Evolutionary conservation across 2,113 vertebrate species (phyloP).

Genomic region (Xiphophorus maculatus): DNA sequence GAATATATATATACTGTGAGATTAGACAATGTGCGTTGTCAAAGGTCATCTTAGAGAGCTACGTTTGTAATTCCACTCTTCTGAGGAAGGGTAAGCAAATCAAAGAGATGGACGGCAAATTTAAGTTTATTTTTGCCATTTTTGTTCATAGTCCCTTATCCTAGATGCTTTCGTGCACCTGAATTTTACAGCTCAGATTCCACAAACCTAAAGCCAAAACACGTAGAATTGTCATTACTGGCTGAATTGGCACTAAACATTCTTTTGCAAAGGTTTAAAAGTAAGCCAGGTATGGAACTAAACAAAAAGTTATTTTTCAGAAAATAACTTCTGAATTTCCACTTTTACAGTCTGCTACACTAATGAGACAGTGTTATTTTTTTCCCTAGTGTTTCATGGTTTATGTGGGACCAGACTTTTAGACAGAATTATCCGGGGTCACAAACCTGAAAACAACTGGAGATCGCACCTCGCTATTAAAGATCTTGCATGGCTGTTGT

Average conservation of each 20-base stretch:
- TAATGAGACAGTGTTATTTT: constrained; percentile 34
- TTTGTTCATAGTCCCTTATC: not conserved
- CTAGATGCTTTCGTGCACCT: not conserved
- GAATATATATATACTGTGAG: constrained; percentile 18
- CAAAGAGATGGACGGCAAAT: not conserved
- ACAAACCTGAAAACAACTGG: not conserved
- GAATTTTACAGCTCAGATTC: not conserved
- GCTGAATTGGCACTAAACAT: not conserved
- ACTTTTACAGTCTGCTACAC: constrained; percentile 9
- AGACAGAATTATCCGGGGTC: constrained; percentile 10
- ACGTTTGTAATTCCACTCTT: constrained; percentile 6
- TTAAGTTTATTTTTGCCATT: too few species aligned
- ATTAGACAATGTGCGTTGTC: constrained; percentile 45
- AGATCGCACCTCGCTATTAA: not conserved
- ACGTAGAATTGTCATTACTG: not conserved
- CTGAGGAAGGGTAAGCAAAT: constrained; percentile 2
- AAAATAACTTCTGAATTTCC: constrained; percentile 3
- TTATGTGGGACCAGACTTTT: not conserved
- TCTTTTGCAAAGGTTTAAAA: not conserved
- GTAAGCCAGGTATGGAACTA: not conserved
- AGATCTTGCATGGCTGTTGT: not conserved
- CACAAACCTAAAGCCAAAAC: not conserved
- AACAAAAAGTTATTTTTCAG: not conserved
- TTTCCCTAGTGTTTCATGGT: not conserved
- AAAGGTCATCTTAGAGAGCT: constrained; percentile 39